Percentiles rank a stretch among this genome's conserved stretches.
These are phyloP conservation scores for Epistrophe grossulariae DNA, from an alignment of 2,888 invertebrate species.

Conservation along the genomic window DNA sequence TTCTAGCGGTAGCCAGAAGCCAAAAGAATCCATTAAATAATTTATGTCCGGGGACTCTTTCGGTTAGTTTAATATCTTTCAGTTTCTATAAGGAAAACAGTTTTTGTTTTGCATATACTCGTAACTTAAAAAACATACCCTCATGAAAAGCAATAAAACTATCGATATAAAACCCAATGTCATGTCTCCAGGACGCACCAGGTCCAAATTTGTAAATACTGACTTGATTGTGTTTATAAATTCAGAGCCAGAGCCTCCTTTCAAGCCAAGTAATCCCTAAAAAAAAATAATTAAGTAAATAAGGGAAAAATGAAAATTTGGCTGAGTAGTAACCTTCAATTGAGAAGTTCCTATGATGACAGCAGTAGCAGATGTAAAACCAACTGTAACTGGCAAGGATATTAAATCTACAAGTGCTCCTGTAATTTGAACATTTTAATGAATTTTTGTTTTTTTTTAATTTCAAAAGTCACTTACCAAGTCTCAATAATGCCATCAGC, in stretches of 20 bases:
- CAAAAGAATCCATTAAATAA: constrained; percentile 87
- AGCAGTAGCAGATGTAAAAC: constrained; percentile 96
- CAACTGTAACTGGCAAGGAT: constrained; percentile 94
- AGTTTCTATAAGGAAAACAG: constrained; percentile 77
- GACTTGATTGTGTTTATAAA: constrained; percentile 90
- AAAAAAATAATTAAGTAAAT: constrained; percentile 8
- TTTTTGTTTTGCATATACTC: background rate
- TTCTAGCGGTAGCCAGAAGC: constrained; percentile 92
- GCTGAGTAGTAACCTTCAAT: constrained; percentile 86
- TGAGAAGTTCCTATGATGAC: constrained; percentile 95
- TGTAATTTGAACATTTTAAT: constrained; percentile 79
- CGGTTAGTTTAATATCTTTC: constrained; percentile 78
- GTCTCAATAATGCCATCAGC: constrained; percentile 91
- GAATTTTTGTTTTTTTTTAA: background rate
- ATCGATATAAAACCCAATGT: constrained; percentile 90
- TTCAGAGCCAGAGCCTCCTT: constrained; percentile 88
- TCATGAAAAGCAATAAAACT: constrained; percentile 88
- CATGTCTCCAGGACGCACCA: constrained; percentile 89
- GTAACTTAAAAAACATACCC: constrained; percentile 86
- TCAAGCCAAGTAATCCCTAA: constrained; percentile 88
- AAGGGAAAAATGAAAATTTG: background rate
- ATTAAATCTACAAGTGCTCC: constrained; percentile 95
- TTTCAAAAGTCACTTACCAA: constrained; percentile 85
- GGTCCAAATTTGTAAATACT: constrained; percentile 88
- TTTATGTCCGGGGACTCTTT: constrained; percentile 79